Evolutionary conservation across 2,888 invertebrate species (phyloP), one percentile per base, ranked within the genome.

Genomic region (Ormyrus rosae): DNA sequence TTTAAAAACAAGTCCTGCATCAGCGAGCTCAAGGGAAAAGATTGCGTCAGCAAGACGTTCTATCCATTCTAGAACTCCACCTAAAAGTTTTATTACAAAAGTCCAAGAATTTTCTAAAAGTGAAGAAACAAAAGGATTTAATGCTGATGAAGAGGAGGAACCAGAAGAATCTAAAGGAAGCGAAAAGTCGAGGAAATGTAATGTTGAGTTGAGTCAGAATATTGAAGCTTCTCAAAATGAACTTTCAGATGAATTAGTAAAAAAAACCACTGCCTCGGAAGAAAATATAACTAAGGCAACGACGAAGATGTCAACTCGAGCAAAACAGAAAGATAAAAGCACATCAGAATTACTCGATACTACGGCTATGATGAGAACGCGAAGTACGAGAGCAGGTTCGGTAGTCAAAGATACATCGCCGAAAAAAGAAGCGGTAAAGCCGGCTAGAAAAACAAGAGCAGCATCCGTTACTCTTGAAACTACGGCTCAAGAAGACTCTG

Each of bases 321-420:
- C 34, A 4, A 51, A 46, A n/a, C 63, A 74, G 51, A 74, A 61
- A n/a, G 48, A 68, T 13, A 76, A 61, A 10, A 63, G 11, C 6
- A 34, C 34, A 34, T 34, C 34, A 63, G n/a, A 11, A 48, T 70
- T 64, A 10, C 5, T 5, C 5, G 6, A 45, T 34, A 34, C 19
- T 2, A 34, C 58, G 8, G 5, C 48, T 13, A 34, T 34, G 6
- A 13, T 50, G 53, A 63, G 19, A 53, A 72, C 19, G 50, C 63
- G 63, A 34, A 65, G 51, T 19, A 65, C 81, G 11, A 72, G 50
- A 69, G 71, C 80, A 1, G 55, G 46, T 9, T 73, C 79, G 5
- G 82, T 86, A 7, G 85, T 87, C 5, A 86, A 70, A 53, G 70
- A 70, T 0, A 56, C 55, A 0, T 1, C 2, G 10, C 2, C 60